These are phyloP conservation scores for Mugil cephalus DNA, from an alignment of 2,113 vertebrate genomes.

Conservation along the genomic window DNA sequence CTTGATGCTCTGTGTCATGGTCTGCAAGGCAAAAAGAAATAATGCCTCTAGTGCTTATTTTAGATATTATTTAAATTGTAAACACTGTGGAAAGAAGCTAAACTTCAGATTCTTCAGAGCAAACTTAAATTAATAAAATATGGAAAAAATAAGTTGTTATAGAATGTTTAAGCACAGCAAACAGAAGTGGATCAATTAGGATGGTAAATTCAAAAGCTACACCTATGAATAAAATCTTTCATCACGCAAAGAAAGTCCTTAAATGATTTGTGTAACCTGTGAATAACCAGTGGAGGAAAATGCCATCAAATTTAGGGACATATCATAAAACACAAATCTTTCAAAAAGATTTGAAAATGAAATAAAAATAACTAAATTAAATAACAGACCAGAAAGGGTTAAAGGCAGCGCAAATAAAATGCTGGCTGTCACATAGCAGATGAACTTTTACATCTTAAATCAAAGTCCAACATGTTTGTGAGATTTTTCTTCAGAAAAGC, in stretches of 20 bases:
- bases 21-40: too few species aligned
- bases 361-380: background rate
- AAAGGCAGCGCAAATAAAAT: background rate
- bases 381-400: background rate
- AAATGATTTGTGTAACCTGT: background rate
- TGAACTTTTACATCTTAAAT: constrained; percentile 11
- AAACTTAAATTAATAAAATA: too few species aligned
- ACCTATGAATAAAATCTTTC: background rate
- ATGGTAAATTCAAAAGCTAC: too few species aligned
- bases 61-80: too few species aligned
- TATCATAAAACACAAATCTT: too few species aligned
- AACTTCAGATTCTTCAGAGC: too few species aligned
- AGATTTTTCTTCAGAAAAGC: constrained; percentile 18
- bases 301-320: background rate
- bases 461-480: background rate
- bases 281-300: background rate
- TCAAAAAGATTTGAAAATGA: background rate
- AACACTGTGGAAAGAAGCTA: background rate
- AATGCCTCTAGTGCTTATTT: background rate
- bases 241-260: background rate
- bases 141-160: too few species aligned
- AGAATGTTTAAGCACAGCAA: too few species aligned
- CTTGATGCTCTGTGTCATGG: too few species aligned
- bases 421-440: background rate
- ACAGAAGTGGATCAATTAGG: too few species aligned